These are phyloP conservation scores for Theocolax elegans DNA, from an alignment of 1,140 invertebrate species.

Conservation along the genomic window DNA sequence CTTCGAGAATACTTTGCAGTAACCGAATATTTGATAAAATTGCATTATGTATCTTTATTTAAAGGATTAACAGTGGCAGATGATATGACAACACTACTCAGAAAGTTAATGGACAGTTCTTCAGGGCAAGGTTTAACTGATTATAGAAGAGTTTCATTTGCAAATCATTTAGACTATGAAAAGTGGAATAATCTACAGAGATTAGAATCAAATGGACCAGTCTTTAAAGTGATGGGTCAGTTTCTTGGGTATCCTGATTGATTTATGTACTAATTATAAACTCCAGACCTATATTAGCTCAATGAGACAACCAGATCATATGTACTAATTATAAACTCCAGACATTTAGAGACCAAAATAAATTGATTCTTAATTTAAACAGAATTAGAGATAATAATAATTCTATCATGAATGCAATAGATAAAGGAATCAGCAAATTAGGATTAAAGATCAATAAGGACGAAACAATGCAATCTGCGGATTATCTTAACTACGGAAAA, in stretches of 20 bases:
- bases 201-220: neutral
- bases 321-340: no score
- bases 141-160: neutral
- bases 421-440: neutral
- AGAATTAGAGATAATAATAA: no score
- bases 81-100: neutral
- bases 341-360: no score
- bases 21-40: constrained; percentile 7
- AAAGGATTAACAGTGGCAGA: constrained; percentile 4
- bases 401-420: neutral
- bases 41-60: constrained; percentile 4
- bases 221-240: no score
- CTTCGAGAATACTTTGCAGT: constrained; percentile 10
- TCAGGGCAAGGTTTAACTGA: neutral
- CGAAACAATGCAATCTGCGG: constrained; percentile 6
- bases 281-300: no score
- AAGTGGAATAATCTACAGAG: constrained; percentile 3
- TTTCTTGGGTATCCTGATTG: neutral
- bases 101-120: neutral
- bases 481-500: neutral
- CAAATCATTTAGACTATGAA: constrained; percentile 15
- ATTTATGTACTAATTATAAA: neutral
- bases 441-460: neutral
- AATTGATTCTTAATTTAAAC: neutral
- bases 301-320: neutral